Base-by-base conservation (phyloP, 2,888 invertebrate genomes). In the Peribatodes rhomboidaria region DNA sequence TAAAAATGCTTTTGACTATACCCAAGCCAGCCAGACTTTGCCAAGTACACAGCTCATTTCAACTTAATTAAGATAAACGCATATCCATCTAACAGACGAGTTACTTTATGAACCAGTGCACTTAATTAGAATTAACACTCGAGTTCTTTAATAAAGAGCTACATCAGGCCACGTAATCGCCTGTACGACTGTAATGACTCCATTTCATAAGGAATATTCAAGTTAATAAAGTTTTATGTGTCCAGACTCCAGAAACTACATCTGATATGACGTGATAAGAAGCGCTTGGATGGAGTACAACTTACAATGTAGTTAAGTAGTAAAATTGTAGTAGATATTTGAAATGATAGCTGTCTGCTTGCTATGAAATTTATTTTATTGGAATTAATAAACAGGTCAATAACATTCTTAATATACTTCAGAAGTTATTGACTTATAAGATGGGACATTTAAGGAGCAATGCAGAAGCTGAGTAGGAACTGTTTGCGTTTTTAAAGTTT, bases 71-170 rank as follows among this genome's bases (percentile, higher is more conserved):
- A 53, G 47, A 58, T 49, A 54, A 54, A 50, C 44, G 35, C 33
- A 27, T n/a, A 20, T 35, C 41, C 54, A 64, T 59, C 49, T 44
- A 42, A 59, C 58, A 64, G 54, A 64, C 37, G 64, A 55, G 41
- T 54, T 54, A 27, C 46, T 54, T 41, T 44, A 64, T 55, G 35
- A 54, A 41, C 41, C 47, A n/a, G 46, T 1, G 39, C 59, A 31
- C 53, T 59, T 64, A 58, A 58, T 64, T 35, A 64, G 53, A 53
- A 47, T 57, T 58, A 64, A 59, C 59, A 44, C 42, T 54, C 42
- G 9, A 54, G 41, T 53, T 31, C 58, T 46, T 35, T 39, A 39
- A 27, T 14, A 33, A 47, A 35, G 58, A 16, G 49, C 57, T 53
- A 16, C 46, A 63, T 52, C 52, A 46, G 37, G 14, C 27, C 44